phyloP scores from a whole-genome alignment of 2,113 vertebrate genomes.

The Zootoca vivipara region DNA sequence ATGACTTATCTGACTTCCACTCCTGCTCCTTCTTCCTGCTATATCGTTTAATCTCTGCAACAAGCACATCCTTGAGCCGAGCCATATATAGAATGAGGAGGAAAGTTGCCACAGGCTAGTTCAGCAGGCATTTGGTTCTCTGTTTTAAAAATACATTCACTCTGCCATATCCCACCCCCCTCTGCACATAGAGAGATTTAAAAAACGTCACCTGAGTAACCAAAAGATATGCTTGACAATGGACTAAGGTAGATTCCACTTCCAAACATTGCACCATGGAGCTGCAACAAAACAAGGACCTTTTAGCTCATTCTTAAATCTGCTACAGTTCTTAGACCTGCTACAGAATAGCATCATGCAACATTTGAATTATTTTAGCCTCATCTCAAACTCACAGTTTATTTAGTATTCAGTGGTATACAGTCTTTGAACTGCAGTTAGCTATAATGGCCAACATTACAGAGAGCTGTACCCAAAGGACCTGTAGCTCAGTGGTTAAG shows the following conservation, averaged over 20 bases:
- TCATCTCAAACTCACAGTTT: neutral
- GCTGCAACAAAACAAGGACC: conserved; percentile 64
- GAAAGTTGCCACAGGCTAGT: conserved; percentile 3
- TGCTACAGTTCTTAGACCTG: neutral
- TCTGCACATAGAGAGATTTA: conserved; percentile 47
- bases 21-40: neutral
- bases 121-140: neutral
- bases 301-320: neutral
- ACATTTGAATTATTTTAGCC: accelerated
- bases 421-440: neutral
- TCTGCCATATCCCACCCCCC: neutral
- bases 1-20: neutral
- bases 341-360: neutral
- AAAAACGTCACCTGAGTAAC: conserved; percentile 88
- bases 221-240: conserved; percentile 94
- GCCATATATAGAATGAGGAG: accelerated
- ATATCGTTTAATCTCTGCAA: neutral
- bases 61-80: accelerated
- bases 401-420: neutral
- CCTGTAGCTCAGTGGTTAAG: too few species aligned
- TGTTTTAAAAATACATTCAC: neutral
- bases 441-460: neutral
- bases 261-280: conserved; percentile 92
- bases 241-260: conserved; percentile 93
- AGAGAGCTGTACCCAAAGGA: too few species aligned